Conservation (phyloP, 2,113 vertebrate species). For the Anguilla japonica region DNA sequence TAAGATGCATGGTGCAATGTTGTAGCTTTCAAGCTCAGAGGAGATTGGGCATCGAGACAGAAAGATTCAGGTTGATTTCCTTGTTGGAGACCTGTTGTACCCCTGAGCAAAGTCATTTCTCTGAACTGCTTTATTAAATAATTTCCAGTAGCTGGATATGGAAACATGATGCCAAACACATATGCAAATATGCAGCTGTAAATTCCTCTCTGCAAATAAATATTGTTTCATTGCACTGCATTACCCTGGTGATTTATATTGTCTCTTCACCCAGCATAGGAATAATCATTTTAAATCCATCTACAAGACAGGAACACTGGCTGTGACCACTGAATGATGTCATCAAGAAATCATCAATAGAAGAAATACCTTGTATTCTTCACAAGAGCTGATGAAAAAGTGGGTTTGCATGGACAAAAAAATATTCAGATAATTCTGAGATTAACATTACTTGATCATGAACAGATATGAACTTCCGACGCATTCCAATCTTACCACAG, state of each 20-base stretch:
- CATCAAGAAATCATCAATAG: not conserved
- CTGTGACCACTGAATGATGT: not conserved
- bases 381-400: not conserved
- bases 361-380: not conserved
- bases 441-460: not conserved
- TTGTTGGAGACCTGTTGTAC: too few relatives aligned
- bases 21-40: not conserved
- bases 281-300: not conserved
- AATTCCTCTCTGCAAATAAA: too few relatives aligned
- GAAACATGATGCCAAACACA: too few relatives aligned
- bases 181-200: too few relatives aligned
- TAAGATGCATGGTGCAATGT: not conserved
- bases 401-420: not conserved
- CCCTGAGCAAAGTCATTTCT: too few relatives aligned
- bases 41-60: not conserved
- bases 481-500: not conserved
- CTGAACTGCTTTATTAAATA: too few relatives aligned
- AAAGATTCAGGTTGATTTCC: not conserved
- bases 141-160: too few relatives aligned
- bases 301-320: not conserved
- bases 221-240: too few relatives aligned
- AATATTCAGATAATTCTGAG: not conserved
- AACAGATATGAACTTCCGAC: not conserved
- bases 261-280: not conserved
- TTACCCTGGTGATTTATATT: too few relatives aligned